These are phyloP conservation scores for Chironomus riparius DNA, from an alignment of 2,888 invertebrate genomes.

Conservation along the genomic window DNA sequence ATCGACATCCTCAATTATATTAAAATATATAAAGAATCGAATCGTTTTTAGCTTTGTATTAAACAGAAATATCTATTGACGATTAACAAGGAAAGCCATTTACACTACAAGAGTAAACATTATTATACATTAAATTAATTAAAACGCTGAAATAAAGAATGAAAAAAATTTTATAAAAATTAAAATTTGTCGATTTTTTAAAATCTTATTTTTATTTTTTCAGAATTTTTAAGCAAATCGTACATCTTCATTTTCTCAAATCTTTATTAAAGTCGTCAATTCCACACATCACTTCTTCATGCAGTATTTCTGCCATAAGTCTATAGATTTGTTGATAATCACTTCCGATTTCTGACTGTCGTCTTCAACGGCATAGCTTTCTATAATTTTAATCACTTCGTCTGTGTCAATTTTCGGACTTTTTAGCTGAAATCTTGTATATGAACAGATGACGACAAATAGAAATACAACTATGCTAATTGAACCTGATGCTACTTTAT, in stretches of 20 bases:
- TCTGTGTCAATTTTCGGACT: neutral
- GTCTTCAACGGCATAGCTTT: slow-evolving; percentile 31
- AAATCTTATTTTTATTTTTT: too few relatives aligned
- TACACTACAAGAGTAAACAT: neutral
- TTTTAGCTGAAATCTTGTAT: slow-evolving; percentile 1
- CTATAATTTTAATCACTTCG: slow-evolving; percentile 6
- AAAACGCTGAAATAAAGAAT: neutral
- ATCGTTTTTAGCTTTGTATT: neutral
- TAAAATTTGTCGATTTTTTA: neutral
- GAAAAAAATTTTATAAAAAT: neutral
- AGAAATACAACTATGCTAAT: slow-evolving; percentile 72
- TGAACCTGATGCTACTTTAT: slow-evolving; percentile 78
- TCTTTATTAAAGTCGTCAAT: too few relatives aligned
- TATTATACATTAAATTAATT: neutral
- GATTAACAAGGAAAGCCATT: neutral
- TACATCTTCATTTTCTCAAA: too few relatives aligned
- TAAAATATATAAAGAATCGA: neutral
- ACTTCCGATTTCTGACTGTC: slow-evolving; percentile 63
- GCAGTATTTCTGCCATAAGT: slow-evolving; percentile 58
- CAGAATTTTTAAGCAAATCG: neutral
- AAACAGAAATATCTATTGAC: neutral
- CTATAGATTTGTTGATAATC: slow-evolving; percentile 76
- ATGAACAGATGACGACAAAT: slow-evolving; percentile 48
- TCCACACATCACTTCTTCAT: neutral
- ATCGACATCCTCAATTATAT: neutral